These are phyloP conservation scores for Scaptomyza montana DNA, from an alignment of 1,140 invertebrate genomes.

Conservation along the genomic window DNA sequence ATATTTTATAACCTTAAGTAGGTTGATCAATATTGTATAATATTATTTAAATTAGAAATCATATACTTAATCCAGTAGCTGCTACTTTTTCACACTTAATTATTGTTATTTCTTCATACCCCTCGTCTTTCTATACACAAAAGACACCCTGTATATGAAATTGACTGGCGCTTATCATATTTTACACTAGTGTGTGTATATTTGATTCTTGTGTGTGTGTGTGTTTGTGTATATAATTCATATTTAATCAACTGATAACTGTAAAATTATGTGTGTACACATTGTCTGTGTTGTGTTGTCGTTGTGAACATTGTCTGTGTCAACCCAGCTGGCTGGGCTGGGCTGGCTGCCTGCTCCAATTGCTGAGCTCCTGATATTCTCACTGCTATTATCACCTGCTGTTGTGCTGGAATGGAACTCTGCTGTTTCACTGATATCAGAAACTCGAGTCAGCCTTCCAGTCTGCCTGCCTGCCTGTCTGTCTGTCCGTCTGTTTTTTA, in stretches of 20 bases:
- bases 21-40: too few species aligned
- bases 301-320: conserved; percentile 20
- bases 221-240: conserved; percentile 67
- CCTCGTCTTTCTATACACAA: too few species aligned
- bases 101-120: too few species aligned
- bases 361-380: conserved; percentile 71
- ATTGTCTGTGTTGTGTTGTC: conserved; percentile 12
- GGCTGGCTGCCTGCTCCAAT: conserved; percentile 55
- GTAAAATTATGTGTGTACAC: conserved; percentile 45
- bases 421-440: conserved; percentile 33
- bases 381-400: conserved; percentile 73
- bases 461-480: not conserved
- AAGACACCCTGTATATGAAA: conserved; percentile 56
- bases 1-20: too few species aligned
- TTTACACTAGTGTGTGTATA: conserved; percentile 40
- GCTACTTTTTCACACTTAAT: conserved; percentile 1
- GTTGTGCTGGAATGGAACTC: not conserved
- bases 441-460: not conserved
- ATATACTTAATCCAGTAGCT: not conserved
- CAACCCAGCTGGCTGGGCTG: conserved; percentile 5
- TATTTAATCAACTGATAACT: conserved; percentile 82
- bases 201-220: conserved; percentile 22
- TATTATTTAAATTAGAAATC: too few species aligned
- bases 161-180: conserved; percentile 67
- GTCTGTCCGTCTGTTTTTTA: conserved; percentile 23